Conservation (phyloP, 2,888 invertebrate genomes). For the Bugula neritina region DNA sequence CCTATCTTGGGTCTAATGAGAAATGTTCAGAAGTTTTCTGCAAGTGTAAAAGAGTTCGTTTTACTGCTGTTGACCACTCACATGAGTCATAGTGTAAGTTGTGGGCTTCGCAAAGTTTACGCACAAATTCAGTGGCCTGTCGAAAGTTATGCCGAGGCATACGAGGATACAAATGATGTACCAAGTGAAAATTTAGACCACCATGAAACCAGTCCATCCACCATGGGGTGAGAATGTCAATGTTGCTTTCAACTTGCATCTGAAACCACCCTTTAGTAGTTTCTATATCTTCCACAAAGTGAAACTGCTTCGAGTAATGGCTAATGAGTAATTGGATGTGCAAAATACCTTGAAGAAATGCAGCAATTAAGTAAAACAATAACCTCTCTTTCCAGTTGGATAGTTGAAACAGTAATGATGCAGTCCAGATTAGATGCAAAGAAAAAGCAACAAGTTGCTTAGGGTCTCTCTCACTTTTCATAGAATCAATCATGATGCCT, state of each 20-base stretch:
- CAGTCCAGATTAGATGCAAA: conserved; percentile 29
- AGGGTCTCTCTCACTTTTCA: conserved; percentile 19
- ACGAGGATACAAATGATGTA: conserved; percentile 30
- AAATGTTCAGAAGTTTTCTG: conserved; percentile 27
- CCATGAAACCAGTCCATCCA: conserved; percentile 32
- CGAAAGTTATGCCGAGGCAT: conserved; percentile 30
- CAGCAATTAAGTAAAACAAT: conserved; percentile 29
- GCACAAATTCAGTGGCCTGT: conserved; percentile 27
- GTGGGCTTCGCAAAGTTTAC: conserved; percentile 28
- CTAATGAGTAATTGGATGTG: conserved; percentile 30
- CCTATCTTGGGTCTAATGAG: conserved; percentile 29
- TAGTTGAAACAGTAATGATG: conserved; percentile 27
- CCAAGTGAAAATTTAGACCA: conserved; percentile 31
- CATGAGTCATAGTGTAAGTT: conserved; percentile 30
- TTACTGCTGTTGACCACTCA: conserved; percentile 28
- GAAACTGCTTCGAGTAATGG: conserved; percentile 30
- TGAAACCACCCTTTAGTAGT: conserved; percentile 27
- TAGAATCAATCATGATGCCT: conserved; percentile 29
- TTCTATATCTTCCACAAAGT: conserved; percentile 23
- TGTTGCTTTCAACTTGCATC: conserved; percentile 30
- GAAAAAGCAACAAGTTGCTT: conserved; percentile 27
- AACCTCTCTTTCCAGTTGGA: conserved; percentile 27
- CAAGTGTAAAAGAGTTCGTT: conserved; percentile 29
- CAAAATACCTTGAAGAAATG: conserved; percentile 29
- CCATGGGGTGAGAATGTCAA: conserved; percentile 29